Conservation (phyloP, 2,113 vertebrate species). For the Vombatus ursinus region DNA sequence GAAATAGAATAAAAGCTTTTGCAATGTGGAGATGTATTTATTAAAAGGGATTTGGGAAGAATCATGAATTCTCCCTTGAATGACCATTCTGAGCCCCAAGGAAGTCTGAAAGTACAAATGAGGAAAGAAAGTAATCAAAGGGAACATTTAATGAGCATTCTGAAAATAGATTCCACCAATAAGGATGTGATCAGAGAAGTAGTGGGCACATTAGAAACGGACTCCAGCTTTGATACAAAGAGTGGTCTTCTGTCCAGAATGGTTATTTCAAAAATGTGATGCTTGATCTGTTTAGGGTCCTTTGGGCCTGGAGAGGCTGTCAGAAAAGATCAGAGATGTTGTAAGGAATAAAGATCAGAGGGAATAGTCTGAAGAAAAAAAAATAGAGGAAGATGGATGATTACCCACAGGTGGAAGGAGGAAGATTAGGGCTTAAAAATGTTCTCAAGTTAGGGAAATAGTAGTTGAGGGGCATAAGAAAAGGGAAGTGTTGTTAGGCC, state of each 20-base stretch:
- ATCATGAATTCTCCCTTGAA: background rate
- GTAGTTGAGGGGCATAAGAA: background rate
- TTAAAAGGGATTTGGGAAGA: background rate
- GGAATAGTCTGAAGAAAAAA: background rate
- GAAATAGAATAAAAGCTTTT: background rate
- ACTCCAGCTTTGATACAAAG: background rate
- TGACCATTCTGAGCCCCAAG: background rate
- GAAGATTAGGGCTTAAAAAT: background rate
- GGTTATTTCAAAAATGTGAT: background rate
- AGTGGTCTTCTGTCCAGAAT: background rate
- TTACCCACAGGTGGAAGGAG: background rate
- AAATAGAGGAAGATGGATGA: background rate
- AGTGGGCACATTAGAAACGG: background rate
- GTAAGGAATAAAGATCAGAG: background rate
- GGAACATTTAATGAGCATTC: background rate
- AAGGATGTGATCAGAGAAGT: background rate
- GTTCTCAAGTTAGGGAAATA: background rate
- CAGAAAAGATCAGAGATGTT: background rate
- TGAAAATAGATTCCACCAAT: background rate
- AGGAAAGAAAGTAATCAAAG: background rate
- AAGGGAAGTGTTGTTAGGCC: background rate
- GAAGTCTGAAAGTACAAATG: background rate
- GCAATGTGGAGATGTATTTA: background rate
- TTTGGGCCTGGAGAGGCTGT: background rate
- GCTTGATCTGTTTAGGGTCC: background rate